Evolutionary conservation across 2,113 vertebrate genomes (phyloP).

Genomic region (Platichthys flesus): DNA sequence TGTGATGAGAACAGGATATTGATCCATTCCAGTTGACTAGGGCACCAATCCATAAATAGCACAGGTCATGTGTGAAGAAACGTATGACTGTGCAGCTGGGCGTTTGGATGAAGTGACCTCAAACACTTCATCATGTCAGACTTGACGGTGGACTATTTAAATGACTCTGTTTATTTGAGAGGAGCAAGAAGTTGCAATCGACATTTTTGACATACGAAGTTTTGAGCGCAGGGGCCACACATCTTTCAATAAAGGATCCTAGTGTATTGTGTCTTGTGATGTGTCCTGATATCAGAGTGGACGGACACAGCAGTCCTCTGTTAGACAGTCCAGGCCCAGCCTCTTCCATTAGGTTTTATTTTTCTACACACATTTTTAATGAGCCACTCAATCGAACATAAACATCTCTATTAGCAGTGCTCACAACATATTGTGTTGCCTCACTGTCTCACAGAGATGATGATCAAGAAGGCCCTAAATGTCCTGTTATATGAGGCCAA

Average conservation of each 20-base stretch:
- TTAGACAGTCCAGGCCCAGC: slow-evolving; percentile 4
- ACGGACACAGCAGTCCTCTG: slow-evolving; percentile 54
- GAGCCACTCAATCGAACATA: neutral
- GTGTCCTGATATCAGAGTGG: slow-evolving; percentile 52
- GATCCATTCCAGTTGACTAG: slow-evolving; percentile 40
- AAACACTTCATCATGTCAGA: slow-evolving; percentile 14
- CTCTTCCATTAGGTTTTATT: neutral
- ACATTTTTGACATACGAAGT: neutral
- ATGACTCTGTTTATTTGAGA: neutral
- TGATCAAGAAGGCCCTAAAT: neutral
- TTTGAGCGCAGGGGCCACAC: neutral
- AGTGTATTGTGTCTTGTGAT: slow-evolving; percentile 63
- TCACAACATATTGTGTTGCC: neutral
- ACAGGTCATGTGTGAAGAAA: slow-evolving; percentile 13
- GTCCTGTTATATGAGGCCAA: slow-evolving; percentile 1
- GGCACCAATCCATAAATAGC: slow-evolving; percentile 54
- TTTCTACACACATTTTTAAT: neutral
- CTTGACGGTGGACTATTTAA: neutral
- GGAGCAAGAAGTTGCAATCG: neutral
- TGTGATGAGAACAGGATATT: slow-evolving; percentile 49
- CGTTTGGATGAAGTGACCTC: slow-evolving; percentile 16
- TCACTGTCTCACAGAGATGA: neutral
- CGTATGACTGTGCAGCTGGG: neutral
- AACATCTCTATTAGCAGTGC: too few species aligned
- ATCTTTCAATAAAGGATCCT: neutral